Evolutionary conservation across 2,113 vertebrate genomes (phyloP).

Genomic region (Oenanthe melanoleuca): DNA sequence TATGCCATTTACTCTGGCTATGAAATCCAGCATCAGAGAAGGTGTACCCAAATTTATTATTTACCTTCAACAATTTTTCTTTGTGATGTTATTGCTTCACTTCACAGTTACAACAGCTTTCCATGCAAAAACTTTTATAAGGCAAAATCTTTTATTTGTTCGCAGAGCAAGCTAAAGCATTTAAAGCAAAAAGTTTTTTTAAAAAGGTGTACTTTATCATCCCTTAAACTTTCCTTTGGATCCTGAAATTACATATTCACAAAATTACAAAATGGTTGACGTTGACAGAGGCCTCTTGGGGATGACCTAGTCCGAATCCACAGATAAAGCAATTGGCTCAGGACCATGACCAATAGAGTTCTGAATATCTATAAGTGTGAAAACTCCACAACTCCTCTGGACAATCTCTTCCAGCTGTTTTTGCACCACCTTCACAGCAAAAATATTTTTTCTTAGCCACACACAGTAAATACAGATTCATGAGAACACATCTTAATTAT

Average conservation of each 20-base stretch:
- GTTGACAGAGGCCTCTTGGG: background rate
- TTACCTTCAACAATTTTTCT: background rate
- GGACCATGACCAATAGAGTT: rapidly evolving
- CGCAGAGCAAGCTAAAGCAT: background rate
- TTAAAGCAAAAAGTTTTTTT: background rate
- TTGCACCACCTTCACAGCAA: background rate
- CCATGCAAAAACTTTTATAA: background rate
- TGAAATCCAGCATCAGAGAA: background rate
- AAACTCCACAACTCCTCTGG: background rate
- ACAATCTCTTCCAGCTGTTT: background rate
- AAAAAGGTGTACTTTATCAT: background rate
- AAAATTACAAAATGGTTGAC: background rate
- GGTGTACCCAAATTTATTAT: background rate
- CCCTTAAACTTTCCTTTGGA: background rate
- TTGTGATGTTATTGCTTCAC: background rate
- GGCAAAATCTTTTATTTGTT: background rate
- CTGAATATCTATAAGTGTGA: background rate
- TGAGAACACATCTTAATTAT: background rate
- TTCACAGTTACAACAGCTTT: background rate
- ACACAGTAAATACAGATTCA: background rate
- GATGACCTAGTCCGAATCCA: background rate
- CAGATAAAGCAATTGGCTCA: background rate
- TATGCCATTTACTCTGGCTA: background rate
- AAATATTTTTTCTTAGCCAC: background rate
- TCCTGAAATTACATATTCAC: background rate